phyloP scores from a whole-genome alignment of 2,797 vertebrate genomes.

The Phrynocephalus guinanensis region DNA sequence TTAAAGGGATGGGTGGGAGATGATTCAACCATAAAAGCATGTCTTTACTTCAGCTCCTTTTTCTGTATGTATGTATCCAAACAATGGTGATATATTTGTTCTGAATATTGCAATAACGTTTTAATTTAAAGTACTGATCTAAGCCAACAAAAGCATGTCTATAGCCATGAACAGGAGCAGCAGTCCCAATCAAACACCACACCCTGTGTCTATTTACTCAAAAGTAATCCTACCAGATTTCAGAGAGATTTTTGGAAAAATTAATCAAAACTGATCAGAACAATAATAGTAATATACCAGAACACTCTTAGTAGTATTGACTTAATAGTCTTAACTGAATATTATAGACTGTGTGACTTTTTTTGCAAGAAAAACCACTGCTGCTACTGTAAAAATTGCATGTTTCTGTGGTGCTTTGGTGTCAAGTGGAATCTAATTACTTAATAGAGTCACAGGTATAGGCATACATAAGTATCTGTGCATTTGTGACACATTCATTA shows the following conservation, averaged over 20 bases:
- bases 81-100: neutral
- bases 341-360: too few species aligned
- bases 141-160: neutral
- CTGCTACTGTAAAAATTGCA: too few species aligned
- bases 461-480: too few species aligned
- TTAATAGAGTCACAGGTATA: too few species aligned
- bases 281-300: neutral
- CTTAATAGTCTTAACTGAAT: too few species aligned
- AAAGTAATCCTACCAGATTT: neutral
- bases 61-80: neutral
- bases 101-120: neutral
- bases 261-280: neutral
- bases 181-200: neutral
- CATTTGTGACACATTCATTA: too few species aligned
- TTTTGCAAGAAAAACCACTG: too few species aligned
- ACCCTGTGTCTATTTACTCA: neutral
- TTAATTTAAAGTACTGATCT: neutral
- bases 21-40: constrained; percentile 9
- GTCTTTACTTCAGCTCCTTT: neutral
- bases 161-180: neutral
- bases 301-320: too few species aligned
- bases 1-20: neutral
- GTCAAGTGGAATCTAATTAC: too few species aligned
- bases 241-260: neutral
- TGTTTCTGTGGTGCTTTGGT: too few species aligned